These are phyloP conservation scores for Cryptus armator DNA, from an alignment of 2,888 invertebrate genomes.

Conservation along the genomic window DNA sequence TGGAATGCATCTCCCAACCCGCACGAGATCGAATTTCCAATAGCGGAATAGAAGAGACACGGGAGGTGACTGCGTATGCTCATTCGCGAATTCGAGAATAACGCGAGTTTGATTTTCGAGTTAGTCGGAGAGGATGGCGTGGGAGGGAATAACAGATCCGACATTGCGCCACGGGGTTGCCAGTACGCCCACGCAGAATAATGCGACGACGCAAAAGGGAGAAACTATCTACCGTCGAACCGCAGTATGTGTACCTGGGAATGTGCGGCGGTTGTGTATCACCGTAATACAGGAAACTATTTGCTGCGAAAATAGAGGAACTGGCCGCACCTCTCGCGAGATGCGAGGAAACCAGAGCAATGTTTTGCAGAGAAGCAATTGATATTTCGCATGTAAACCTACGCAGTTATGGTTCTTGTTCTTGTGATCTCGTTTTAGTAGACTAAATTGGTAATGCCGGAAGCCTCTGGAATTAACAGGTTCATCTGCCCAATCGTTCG, in stretches of 20 bases:
- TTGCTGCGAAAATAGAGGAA: too few species aligned
- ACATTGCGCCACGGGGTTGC: neutral
- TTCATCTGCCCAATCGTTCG: neutral
- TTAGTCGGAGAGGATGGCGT: conserved; percentile 16
- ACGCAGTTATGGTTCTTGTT: too few species aligned
- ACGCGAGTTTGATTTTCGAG: conserved; percentile 42
- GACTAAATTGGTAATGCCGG: neutral
- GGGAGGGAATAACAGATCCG: neutral
- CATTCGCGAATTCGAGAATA: conserved; percentile 11
- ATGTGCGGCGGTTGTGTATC: neutral
- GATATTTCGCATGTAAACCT: too few species aligned
- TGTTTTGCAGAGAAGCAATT: too few species aligned
- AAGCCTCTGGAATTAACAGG: neutral
- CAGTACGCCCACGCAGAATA: conserved; percentile 2
- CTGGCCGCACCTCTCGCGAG: too few species aligned
- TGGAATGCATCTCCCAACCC: neutral
- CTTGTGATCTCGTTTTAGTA: too few species aligned
- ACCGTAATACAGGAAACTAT: too few species aligned
- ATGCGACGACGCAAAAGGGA: neutral
- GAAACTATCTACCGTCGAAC: neutral
- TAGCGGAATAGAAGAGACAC: neutral
- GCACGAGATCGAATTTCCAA: conserved; percentile 6
- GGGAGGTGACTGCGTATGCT: neutral
- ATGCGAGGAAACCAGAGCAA: too few species aligned
- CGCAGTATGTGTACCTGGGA: neutral